These are phyloP conservation scores for Nothura maculosa DNA, from an alignment of 2,797 vertebrate genomes.

Conservation along the genomic window DNA sequence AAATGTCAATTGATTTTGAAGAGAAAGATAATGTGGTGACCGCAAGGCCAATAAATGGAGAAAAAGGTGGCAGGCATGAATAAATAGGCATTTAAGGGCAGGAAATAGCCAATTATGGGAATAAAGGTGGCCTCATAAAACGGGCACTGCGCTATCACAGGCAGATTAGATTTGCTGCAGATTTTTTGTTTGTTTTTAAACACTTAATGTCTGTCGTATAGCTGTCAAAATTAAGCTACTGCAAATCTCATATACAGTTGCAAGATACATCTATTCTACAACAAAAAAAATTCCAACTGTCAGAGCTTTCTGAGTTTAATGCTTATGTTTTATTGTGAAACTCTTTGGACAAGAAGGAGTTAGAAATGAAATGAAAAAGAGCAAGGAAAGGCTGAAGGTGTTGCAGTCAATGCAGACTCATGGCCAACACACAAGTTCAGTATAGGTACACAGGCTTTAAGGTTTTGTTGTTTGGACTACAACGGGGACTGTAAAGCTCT, in stretches of 20 bases:
- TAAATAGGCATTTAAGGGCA: constrained; percentile 75
- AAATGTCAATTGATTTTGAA: constrained; percentile 70
- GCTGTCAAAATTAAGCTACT: not conserved
- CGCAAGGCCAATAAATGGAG: constrained; percentile 37
- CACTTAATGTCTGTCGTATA: not conserved
- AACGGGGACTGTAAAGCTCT: not conserved
- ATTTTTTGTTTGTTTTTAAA: not conserved
- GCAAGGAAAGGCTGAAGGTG: not conserved
- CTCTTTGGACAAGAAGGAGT: not conserved
- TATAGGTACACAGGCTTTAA: not conserved
- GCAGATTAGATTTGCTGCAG: constrained; percentile 27
- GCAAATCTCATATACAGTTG: not conserved
- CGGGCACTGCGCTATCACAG: not conserved
- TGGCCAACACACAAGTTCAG: not conserved
- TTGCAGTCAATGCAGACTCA: not conserved
- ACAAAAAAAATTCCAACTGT: not conserved
- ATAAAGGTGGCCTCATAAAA: constrained; percentile 30
- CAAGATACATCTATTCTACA: not conserved
- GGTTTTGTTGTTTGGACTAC: not conserved
- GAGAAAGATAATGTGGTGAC: constrained; percentile 56
- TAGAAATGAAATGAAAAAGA: not conserved
- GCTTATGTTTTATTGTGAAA: not conserved
- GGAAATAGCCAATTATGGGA: constrained; percentile 71
- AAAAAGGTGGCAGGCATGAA: constrained; percentile 59
- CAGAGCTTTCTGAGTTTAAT: not conserved